These are phyloP conservation scores for Mnemiopsis leidyi DNA, from an alignment of 37 sponge, comb jelly and placozoan genomes.

Conservation along the genomic window DNA sequence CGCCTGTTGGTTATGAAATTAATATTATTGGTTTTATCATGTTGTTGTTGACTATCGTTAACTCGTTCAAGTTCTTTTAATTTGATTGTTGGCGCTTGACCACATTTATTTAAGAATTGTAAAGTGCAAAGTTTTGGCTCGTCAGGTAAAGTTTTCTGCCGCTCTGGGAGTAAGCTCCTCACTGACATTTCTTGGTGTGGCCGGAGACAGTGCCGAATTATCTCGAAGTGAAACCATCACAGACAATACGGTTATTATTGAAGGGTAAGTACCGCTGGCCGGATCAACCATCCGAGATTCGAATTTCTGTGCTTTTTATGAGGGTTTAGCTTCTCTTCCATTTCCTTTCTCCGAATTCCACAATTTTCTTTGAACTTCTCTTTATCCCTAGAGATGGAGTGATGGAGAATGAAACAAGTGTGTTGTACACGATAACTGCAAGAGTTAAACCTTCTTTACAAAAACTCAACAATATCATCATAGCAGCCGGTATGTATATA, in stretches of 20 bases:
- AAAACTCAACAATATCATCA: not conserved
- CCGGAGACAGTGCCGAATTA: not conserved
- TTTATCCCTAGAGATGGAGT: not conserved
- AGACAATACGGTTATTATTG: not conserved
- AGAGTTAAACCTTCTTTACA: slow-evolving; percentile 10
- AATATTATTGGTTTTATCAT: no score
- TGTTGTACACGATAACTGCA: not conserved
- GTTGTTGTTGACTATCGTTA: no score
- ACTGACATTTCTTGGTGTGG: not conserved
- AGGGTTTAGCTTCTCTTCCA: no score
- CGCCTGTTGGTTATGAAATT: no score
- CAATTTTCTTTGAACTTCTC: no score
- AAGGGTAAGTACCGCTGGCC: not conserved
- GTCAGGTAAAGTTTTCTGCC: not conserved
- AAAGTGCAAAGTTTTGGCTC: no score
- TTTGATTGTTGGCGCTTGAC: no score
- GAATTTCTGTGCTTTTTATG: no score
- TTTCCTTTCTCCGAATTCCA: no score
- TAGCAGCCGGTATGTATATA: not conserved
- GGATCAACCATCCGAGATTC: no score
- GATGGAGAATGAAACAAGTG: not conserved
- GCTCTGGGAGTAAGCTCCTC: not conserved
- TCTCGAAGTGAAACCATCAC: not conserved
- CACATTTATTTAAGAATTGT: no score
- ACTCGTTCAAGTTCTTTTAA: no score